A percentile compares a stretch with the other conserved stretches of the same genome.
Evolutionary conservation across 2,888 invertebrate genomes (phyloP).

Genomic region (Penaeus monodon): DNA sequence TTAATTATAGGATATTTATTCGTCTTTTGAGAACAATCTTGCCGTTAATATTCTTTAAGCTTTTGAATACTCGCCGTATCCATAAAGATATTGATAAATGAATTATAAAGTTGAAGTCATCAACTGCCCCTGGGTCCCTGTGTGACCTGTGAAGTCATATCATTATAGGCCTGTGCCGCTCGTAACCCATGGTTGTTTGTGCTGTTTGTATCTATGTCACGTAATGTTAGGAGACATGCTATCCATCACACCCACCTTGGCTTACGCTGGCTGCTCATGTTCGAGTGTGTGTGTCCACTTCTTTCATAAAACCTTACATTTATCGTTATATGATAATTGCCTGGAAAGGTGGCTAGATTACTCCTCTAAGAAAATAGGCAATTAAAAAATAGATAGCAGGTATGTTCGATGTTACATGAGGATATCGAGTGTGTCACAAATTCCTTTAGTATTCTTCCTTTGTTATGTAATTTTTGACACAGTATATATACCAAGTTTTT

Average conservation of each 20-base stretch:
- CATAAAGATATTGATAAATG: conserved; percentile 50
- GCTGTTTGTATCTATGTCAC: conserved; percentile 57
- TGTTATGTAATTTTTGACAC: too few relatives aligned
- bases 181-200: conserved; percentile 53
- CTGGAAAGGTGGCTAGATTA: too few relatives aligned
- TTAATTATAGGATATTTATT: conserved; percentile 57
- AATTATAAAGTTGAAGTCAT: conserved; percentile 34
- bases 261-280: conserved; percentile 47
- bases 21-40: conserved; percentile 54
- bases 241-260: conserved; percentile 37
- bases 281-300: background rate
- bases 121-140: conserved; percentile 36
- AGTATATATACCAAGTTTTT: too few relatives aligned
- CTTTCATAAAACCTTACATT: too few relatives aligned
- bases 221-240: conserved; percentile 39
- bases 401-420: too few relatives aligned
- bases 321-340: too few relatives aligned
- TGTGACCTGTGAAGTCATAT: conserved; percentile 52
- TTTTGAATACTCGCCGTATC: conserved; percentile 62
- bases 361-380: too few relatives aligned
- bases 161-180: conserved; percentile 53
- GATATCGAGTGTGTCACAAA: too few relatives aligned
- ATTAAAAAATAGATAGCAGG: too few relatives aligned
- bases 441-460: too few relatives aligned
- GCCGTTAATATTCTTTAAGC: conserved; percentile 61